Evolutionary conservation across 2,888 invertebrate genomes (phyloP).

Genomic region (Caenorhabditis sulstoni): DNA sequence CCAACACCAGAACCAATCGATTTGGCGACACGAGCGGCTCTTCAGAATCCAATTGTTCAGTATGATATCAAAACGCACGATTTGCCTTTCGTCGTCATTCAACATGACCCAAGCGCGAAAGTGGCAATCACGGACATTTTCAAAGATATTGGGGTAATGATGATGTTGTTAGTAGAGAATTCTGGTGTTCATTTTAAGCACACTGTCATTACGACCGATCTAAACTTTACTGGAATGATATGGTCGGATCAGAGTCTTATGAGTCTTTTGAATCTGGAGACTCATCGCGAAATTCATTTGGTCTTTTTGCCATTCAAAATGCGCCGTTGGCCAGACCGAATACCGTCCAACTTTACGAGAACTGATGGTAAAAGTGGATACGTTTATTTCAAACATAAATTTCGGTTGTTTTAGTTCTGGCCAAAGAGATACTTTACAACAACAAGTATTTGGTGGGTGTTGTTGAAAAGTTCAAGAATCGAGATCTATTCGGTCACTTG

Average conservation of each 20-base stretch:
- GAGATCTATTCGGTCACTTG: constrained; percentile 15
- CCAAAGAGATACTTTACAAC: background rate
- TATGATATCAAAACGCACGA: constrained; percentile 2
- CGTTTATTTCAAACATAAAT: background rate
- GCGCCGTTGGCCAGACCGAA: background rate
- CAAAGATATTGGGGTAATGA: constrained; percentile 14
- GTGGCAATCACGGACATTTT: background rate
- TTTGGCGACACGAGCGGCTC: background rate
- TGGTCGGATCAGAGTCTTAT: constrained; percentile 6
- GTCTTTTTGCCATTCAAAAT: constrained; percentile 25
- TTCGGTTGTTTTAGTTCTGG: background rate
- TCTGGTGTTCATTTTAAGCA: no score
- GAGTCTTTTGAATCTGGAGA: background rate
- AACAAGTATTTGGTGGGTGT: background rate
- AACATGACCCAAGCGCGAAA: constrained; percentile 12
- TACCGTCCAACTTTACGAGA: background rate
- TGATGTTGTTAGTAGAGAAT: no score
- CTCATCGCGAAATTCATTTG: background rate
- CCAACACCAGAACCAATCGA: background rate
- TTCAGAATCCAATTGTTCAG: background rate
- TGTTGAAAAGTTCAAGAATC: background rate
- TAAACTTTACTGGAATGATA: constrained; percentile 21
- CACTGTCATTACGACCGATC: constrained; percentile 15
- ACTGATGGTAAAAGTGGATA: background rate
- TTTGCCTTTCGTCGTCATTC: constrained; percentile 5